Percentiles rank a stretch among this genome's conserved stretches.
These are phyloP conservation scores for Petrolisthes cinctipes DNA, from an alignment of 2,888 invertebrate genomes.

Conservation along the genomic window DNA sequence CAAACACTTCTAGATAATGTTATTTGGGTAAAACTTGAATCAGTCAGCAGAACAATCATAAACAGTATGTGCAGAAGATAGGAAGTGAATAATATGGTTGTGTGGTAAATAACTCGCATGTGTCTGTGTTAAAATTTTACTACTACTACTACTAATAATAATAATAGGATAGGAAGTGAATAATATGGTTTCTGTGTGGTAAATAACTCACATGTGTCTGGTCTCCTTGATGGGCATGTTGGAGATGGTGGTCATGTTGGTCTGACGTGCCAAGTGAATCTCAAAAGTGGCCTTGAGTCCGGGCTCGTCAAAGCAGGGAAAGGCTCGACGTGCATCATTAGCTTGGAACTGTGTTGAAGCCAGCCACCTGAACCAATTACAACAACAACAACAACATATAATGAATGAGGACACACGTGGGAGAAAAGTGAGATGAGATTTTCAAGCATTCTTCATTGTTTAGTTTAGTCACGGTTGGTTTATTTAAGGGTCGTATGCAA, in stretches of 20 bases:
- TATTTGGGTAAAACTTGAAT: too few species aligned
- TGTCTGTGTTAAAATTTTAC: neutral
- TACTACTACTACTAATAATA: too few species aligned
- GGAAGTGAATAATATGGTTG: neutral
- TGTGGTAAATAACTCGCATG: conserved; percentile 7
- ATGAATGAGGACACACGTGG: too few species aligned
- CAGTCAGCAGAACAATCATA: too few species aligned
- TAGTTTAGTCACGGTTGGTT: too few species aligned
- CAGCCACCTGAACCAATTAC: conserved; percentile 67
- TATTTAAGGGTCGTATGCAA: too few species aligned
- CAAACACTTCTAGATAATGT: too few species aligned
- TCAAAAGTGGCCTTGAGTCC: conserved; percentile 78
- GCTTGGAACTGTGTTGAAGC: conserved; percentile 71
- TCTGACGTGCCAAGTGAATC: conserved; percentile 79
- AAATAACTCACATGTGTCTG: conserved; percentile 22
- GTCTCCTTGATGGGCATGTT: conserved; percentile 72
- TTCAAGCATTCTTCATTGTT: too few species aligned
- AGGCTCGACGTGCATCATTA: conserved; percentile 74
- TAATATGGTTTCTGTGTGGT: neutral
- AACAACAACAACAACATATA: too few species aligned
- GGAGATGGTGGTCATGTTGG: conserved; percentile 81
- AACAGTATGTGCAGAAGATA: neutral
- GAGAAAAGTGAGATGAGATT: too few species aligned
- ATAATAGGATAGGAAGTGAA: neutral
- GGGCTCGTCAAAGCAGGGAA: conserved; percentile 82